phyloP scores from a whole-genome alignment of 2,888 invertebrate genomes.

The Acronicta psi region DNA sequence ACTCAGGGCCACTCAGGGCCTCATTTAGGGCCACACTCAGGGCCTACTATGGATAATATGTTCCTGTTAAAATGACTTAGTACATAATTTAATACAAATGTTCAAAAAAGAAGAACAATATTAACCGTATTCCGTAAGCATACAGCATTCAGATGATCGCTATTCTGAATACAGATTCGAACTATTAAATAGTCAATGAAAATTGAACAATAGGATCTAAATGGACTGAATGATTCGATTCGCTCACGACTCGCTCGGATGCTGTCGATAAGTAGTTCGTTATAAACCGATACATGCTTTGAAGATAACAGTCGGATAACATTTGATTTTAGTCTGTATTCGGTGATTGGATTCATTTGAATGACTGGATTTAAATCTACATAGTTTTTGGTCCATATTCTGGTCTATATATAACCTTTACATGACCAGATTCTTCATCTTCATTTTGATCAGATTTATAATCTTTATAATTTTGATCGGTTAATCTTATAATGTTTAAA shows the following conservation, averaged over 20 bases:
- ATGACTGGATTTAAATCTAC: background rate
- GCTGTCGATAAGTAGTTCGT: conserved; percentile 19
- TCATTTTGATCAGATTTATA: no score
- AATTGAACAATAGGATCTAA: conserved; percentile 38
- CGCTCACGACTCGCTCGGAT: conserved; percentile 20
- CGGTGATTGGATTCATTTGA: background rate
- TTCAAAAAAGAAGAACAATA: no score
- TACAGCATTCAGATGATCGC: background rate
- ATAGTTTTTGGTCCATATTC: background rate
- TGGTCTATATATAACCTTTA: background rate
- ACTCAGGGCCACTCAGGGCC: no score
- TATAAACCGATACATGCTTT: conserved; percentile 1
- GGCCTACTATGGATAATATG: no score
- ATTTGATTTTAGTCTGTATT: background rate
- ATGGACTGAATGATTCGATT: conserved; percentile 22
- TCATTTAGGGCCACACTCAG: no score
- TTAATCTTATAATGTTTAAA: no score
- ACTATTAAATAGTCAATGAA: conserved; percentile 42
- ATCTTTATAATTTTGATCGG: no score
- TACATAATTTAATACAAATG: no score
- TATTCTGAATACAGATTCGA: conserved; percentile 1
- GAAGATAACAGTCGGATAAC: background rate
- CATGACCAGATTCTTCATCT: no score
- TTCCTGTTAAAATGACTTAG: no score
- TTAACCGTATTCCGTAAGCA: no score